These are phyloP conservation scores for Eurystomus gularis DNA, from an alignment of 2,113 vertebrate species.

Conservation along the genomic window DNA sequence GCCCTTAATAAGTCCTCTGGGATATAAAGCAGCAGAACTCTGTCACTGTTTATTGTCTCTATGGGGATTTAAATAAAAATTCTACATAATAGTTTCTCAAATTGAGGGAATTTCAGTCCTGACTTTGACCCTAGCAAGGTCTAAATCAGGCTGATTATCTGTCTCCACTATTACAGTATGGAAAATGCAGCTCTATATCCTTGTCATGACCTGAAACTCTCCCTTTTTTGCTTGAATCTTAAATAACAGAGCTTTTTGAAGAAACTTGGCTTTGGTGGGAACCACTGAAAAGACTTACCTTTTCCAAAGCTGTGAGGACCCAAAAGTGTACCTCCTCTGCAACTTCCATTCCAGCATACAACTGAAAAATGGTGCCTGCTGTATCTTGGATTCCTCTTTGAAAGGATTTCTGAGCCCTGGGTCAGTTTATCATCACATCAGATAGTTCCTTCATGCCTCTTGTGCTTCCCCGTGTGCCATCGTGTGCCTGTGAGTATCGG, in stretches of 20 bases:
- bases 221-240: background rate
- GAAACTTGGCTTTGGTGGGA: background rate
- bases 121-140: background rate
- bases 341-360: background rate
- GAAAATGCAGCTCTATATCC: background rate
- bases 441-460: background rate
- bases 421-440: background rate
- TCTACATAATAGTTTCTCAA: background rate
- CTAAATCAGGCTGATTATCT: background rate
- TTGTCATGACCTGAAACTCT: background rate
- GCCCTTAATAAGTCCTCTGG: background rate
- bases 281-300: background rate
- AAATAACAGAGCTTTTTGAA: background rate
- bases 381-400: background rate
- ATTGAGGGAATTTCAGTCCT: background rate
- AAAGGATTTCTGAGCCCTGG: background rate
- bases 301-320: background rate
- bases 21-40: background rate
- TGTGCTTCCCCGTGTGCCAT: background rate
- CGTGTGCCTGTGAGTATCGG: accelerated
- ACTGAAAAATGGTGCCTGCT: background rate
- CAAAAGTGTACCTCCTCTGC: background rate
- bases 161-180: background rate
- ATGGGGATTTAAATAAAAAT: background rate
- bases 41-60: background rate